These are phyloP conservation scores for Cyprinodon diabolis DNA, from an alignment of 2,797 vertebrate species.

Conservation along the genomic window DNA sequence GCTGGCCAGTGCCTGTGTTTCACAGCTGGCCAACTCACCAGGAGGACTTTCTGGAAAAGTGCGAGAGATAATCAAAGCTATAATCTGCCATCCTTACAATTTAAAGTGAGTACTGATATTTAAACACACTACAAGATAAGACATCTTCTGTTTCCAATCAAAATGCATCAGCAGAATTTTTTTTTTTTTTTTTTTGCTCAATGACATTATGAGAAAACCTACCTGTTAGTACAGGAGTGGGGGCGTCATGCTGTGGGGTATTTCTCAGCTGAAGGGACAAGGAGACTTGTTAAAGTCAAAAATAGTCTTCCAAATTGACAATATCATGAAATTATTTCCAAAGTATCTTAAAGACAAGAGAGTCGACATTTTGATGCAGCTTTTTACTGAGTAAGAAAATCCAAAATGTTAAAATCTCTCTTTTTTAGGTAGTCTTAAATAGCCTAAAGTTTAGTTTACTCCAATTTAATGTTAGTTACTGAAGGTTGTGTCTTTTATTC, in stretches of 20 bases:
- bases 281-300: not conserved
- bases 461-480: not conserved
- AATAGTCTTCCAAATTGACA: not conserved
- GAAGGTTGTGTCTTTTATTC: not conserved
- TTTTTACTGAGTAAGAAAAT: too few relatives aligned
- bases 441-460: not conserved
- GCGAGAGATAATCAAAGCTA: constrained; percentile 82
- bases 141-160: too few relatives aligned
- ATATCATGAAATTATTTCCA: not conserved
- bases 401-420: too few relatives aligned
- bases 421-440: not conserved
- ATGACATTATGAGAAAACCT: too few relatives aligned
- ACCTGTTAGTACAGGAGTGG: too few relatives aligned
- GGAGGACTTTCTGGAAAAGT: constrained; percentile 75
- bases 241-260: too few relatives aligned
- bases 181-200: too few relatives aligned
- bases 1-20: constrained; percentile 88
- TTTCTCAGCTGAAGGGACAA: too few relatives aligned
- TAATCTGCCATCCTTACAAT: constrained; percentile 82
- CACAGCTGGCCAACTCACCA: constrained; percentile 81
- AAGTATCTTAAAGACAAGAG: not conserved
- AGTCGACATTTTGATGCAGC: not conserved
- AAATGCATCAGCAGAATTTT: too few relatives aligned
- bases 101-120: constrained; percentile 78
- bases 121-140: too few relatives aligned